phyloP scores from a whole-genome alignment of 2,888 invertebrate genomes.

The Candidula unifasciata region DNA sequence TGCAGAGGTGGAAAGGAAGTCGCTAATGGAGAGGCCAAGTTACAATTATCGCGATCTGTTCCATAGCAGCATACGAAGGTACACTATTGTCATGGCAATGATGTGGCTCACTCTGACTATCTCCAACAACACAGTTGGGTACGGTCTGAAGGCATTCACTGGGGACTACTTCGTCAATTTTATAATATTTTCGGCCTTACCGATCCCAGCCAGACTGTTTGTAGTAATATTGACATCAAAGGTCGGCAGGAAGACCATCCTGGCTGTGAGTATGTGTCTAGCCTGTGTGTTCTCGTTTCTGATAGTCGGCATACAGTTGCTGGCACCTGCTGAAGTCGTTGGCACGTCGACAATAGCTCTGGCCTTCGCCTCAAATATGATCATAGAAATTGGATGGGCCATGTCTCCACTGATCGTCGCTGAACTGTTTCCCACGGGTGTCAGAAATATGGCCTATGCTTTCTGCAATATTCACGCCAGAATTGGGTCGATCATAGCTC shows the following conservation, averaged over 20 bases:
- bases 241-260: neutral
- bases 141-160: conserved; percentile 55
- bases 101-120: conserved; percentile 29
- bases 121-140: conserved; percentile 60
- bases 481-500: neutral
- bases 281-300: neutral
- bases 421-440: neutral
- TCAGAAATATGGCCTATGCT: neutral
- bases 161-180: conserved; percentile 60
- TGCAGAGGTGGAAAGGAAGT: neutral
- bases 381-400: neutral
- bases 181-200: conserved; percentile 49
- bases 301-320: neutral
- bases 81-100: neutral
- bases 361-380: neutral
- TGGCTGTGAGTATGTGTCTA: neutral
- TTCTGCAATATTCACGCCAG: neutral
- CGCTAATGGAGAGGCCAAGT: neutral
- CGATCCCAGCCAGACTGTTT: neutral
- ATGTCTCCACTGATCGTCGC: neutral
- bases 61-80: neutral
- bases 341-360: neutral
- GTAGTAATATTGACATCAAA: neutral
- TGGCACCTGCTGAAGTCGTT: neutral
- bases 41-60: neutral